Evolutionary conservation across 2,888 invertebrate species (phyloP).

Genomic region (Scaptomyza parva): DNA sequence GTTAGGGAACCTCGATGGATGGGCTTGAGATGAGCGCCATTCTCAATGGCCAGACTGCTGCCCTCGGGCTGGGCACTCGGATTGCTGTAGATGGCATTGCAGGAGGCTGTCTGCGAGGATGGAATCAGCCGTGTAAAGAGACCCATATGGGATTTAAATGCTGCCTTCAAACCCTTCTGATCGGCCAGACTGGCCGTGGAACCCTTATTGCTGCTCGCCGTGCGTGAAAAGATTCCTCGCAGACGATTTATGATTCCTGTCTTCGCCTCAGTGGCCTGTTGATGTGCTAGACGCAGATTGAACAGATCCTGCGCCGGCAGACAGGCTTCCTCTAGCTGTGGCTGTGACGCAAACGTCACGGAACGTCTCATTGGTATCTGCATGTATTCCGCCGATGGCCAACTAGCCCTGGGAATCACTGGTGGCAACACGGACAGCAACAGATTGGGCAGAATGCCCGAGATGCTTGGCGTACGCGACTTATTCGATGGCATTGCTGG

Average conservation of each 20-base stretch:
- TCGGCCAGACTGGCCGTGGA: slow-evolving; percentile 86
- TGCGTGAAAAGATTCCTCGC: slow-evolving; percentile 88
- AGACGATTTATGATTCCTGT: slow-evolving; percentile 86
- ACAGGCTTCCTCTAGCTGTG: slow-evolving; percentile 87
- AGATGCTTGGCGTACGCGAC: slow-evolving; percentile 88
- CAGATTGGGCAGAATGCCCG: slow-evolving; percentile 89
- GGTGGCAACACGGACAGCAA: slow-evolving; percentile 90
- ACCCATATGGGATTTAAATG: slow-evolving; percentile 90
- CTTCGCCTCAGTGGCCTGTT: slow-evolving; percentile 86
- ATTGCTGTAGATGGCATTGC: slow-evolving; percentile 86
- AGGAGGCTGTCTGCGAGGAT: slow-evolving; percentile 87
- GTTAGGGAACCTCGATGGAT: slow-evolving; percentile 85
- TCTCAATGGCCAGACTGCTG: slow-evolving; percentile 33
- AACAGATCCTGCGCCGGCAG: slow-evolving; percentile 87
- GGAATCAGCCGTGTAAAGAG: slow-evolving; percentile 90
- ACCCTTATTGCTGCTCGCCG: slow-evolving; percentile 88
- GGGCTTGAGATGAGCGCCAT: slow-evolving; percentile 63
- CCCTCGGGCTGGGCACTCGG: slow-evolving; percentile 26
- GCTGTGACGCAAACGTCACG: slow-evolving; percentile 89
- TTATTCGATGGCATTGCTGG: slow-evolving; percentile 62
- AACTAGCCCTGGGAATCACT: slow-evolving; percentile 91
- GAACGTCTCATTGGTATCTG: slow-evolving; percentile 87
- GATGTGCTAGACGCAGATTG: slow-evolving; percentile 86
- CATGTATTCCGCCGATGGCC: slow-evolving; percentile 90
- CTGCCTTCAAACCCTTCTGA: slow-evolving; percentile 87